Evolutionary conservation across 1,140 invertebrate species (phyloP), one percentile per base, ranked within the genome.

Genomic region (Drosophila guanche): DNA sequence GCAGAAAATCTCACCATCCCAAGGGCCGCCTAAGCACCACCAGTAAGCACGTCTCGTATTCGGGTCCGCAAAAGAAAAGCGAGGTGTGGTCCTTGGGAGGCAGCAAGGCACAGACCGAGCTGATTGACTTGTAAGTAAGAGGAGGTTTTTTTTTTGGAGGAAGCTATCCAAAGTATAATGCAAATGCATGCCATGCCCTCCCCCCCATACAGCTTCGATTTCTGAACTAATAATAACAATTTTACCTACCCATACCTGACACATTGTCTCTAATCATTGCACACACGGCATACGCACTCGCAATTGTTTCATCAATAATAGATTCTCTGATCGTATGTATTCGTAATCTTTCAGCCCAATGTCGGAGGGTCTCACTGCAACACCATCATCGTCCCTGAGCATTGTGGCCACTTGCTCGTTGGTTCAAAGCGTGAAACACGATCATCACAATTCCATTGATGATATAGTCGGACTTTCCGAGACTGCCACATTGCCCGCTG

Each of bases 61-160:
- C 78, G 51, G 50, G 74, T 5, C 59, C 40, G 20, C 89, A 90
- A 67, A 90, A 90, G 58, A 90, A 90, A 63, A 90, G 76, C 65
- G 84, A 90, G 66, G 85, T 90, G 16, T 90, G 89, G 89, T 86
- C 80, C 20, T 48, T 90, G 72, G 89, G 89, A 62, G 89, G 89
- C 67, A 89, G 80, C 65, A 86, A 73, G 67, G 66, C 85, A 27
- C 89, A 90, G 70, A 69, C 50, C 63, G 84, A 89, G 41, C 62
- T 90, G 37, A 62, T 89, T 68, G 70, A 86, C 42, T 68, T 90
- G 89, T 90, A 85, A 90, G 89, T 90, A 76, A 47, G 52, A 42
- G 40, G 29, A 8, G 10, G 33, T 12, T 37, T 37, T 37, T 3
- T 12, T 4, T 7, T 7, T 10, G 33, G 10, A 37, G 33, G 33